A percentile compares a stretch with the other conserved stretches of the same genome.
Evolutionary conservation across 2,113 vertebrate species (phyloP).

Genomic region (Carollia perspicillata): DNA sequence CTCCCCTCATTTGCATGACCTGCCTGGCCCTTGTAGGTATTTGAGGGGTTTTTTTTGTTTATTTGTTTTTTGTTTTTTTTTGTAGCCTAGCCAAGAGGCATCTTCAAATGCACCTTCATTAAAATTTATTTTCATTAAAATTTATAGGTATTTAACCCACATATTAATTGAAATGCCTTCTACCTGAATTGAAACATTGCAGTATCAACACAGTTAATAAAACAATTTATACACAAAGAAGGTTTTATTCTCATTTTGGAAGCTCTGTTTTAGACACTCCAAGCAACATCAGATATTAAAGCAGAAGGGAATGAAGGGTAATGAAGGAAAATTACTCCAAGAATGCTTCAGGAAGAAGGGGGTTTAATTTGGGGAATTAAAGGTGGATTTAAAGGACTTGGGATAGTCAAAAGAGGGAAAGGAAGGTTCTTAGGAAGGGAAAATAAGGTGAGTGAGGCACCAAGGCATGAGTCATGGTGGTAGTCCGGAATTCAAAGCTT

Average conservation of each 20-base stretch:
- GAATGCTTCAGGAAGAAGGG: background rate
- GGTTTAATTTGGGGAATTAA: background rate
- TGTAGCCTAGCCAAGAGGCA: background rate
- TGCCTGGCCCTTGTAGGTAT: background rate
- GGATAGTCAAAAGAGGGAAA: background rate
- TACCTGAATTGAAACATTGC: constrained; percentile 65
- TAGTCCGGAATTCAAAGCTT: background rate
- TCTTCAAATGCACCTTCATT: background rate
- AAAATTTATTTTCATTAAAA: background rate
- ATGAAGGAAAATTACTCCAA: background rate
- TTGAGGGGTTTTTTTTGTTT: background rate
- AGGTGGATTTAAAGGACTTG: background rate
- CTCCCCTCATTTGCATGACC: background rate
- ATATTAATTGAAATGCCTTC: constrained; percentile 71
- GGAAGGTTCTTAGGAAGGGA: background rate
- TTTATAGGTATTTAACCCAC: constrained; percentile 45
- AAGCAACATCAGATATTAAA: background rate
- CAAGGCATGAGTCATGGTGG: background rate
- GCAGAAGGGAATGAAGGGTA: background rate
- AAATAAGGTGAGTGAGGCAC: background rate
- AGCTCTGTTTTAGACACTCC: background rate
- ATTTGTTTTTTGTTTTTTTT: background rate
- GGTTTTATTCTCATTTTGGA: constrained; percentile 62
- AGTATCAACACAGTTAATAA: constrained; percentile 42
- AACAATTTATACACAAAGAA: constrained; percentile 64